Evolutionary conservation across 2,113 vertebrate species (phyloP).

Genomic region (Merops nubicus): DNA sequence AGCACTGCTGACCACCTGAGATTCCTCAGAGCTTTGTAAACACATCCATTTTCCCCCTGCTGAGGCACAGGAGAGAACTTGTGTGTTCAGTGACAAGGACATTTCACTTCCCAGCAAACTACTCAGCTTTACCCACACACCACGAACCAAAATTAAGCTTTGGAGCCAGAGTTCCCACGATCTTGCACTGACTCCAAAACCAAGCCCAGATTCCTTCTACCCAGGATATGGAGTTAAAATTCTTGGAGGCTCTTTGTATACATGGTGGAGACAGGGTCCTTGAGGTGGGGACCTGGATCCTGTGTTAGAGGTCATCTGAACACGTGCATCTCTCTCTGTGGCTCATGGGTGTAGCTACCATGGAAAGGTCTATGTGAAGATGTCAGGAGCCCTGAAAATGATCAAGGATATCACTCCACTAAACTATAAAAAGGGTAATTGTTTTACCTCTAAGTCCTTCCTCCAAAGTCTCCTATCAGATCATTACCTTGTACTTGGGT

Average conservation of each 20-base stretch:
- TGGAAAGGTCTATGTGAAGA: neutral
- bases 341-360: neutral
- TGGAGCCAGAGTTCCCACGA: neutral
- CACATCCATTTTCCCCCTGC: neutral
- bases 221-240: neutral
- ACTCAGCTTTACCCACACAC: neutral
- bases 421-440: neutral
- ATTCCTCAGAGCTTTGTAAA: conserved; percentile 1
- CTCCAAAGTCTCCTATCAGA: neutral
- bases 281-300: neutral
- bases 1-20: neutral
- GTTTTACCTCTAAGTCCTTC: neutral
- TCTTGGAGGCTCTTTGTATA: neutral
- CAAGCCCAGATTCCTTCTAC: neutral
- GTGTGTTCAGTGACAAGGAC: neutral
- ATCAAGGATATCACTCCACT: neutral
- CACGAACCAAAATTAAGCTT: neutral
- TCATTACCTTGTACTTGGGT: neutral
- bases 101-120: neutral
- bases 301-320: neutral
- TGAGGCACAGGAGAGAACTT: neutral
- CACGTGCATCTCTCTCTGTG: rapidly evolving
- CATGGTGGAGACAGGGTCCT: neutral
- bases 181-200: rapidly evolving
- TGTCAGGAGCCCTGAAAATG: neutral